Conservation (phyloP, 2,797 vertebrate species). For the Labeo calbasu region DNA sequence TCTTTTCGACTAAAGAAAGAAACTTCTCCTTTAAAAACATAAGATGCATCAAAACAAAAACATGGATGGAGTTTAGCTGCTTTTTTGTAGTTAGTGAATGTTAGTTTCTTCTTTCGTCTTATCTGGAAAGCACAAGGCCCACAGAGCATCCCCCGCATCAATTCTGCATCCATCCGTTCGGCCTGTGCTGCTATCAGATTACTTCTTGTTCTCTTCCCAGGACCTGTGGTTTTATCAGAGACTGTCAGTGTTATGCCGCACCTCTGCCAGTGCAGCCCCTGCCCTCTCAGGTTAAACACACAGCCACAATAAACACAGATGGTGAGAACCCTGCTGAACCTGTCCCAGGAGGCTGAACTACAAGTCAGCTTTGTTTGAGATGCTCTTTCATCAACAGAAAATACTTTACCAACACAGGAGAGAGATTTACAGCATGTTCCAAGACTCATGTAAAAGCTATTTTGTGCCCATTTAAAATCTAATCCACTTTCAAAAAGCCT, state of each 20-base stretch:
- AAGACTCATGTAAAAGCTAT: neutral
- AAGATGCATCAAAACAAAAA: neutral
- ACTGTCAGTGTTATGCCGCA: conserved; percentile 27
- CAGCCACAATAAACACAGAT: conserved; percentile 32
- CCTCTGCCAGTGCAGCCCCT: conserved; percentile 1
- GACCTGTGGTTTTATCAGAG: conserved; percentile 52
- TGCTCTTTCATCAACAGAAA: neutral
- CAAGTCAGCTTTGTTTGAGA: conserved; percentile 3
- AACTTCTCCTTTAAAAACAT: too few species aligned
- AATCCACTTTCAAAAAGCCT: neutral
- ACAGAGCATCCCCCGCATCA: conserved; percentile 41
- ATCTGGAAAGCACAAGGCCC: conserved; percentile 37
- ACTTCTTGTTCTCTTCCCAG: conserved; percentile 44
- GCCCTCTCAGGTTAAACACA: conserved; percentile 38
- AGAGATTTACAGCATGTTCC: neutral
- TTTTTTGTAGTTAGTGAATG: neutral
- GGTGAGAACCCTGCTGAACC: neutral
- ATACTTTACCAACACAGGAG: neutral
- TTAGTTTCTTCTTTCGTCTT: conserved; percentile 21
- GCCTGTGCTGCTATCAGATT: conserved; percentile 53
- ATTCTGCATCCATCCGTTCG: conserved; percentile 40
- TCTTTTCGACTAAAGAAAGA: too few species aligned
- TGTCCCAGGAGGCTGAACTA: conserved; percentile 8
- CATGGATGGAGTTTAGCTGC: neutral
- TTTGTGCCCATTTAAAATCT: neutral